Percentiles rank a stretch among this genome's conserved stretches.
These are phyloP conservation scores for Eristalis pertinax DNA, from an alignment of 2,888 invertebrate species.

Conservation along the genomic window DNA sequence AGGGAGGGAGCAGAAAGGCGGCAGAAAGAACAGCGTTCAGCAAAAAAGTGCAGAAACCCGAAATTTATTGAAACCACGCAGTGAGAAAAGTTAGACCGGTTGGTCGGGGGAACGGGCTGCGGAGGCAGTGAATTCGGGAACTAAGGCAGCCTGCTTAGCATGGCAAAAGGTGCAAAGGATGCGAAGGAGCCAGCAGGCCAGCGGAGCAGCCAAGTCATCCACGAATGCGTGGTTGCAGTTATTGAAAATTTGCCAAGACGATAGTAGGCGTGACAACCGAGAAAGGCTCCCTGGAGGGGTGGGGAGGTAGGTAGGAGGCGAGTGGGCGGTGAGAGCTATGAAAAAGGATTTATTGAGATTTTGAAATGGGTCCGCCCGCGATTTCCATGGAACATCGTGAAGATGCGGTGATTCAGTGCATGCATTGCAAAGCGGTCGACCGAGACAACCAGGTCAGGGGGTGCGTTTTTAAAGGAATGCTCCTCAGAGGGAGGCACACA, in stretches of 20 bases:
- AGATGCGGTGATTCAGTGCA: background rate
- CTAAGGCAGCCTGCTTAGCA: background rate
- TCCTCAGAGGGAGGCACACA: background rate
- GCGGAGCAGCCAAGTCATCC: background rate
- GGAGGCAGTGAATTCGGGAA: background rate
- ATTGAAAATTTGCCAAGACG: slow-evolving; percentile 18
- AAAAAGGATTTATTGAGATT: background rate
- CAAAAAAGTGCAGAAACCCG: background rate
- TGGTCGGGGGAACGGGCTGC: too few species aligned
- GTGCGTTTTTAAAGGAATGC: too few species aligned
- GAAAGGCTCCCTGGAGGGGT: background rate
- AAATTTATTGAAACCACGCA: background rate
- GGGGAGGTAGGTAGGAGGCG: background rate
- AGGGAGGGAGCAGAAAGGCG: too few species aligned
- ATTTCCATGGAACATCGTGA: background rate
- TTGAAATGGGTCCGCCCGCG: background rate
- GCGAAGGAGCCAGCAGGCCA: background rate
- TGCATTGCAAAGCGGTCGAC: background rate
- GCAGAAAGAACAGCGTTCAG: background rate
- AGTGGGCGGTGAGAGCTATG: background rate
- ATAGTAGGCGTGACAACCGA: background rate
- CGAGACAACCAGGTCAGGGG: background rate
- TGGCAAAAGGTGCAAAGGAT: background rate
- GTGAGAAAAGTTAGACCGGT: background rate
- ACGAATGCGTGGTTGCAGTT: slow-evolving; percentile 18